Conservation (phyloP, 2,888 invertebrate genomes). For the Ctenicera cuprea region DNA sequence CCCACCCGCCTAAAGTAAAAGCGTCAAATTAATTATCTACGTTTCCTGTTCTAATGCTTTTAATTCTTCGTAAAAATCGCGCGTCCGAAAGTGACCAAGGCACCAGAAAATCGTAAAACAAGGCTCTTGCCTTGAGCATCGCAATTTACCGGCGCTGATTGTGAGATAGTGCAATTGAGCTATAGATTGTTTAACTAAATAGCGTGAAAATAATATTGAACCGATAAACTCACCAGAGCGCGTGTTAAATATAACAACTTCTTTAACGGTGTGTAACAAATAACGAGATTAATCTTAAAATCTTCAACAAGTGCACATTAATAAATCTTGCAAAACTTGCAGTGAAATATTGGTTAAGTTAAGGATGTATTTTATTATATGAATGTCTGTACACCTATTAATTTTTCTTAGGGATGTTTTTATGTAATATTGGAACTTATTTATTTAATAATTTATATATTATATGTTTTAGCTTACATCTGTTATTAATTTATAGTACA, state of each 20-base stretch:
- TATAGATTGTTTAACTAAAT: conserved; percentile 23
- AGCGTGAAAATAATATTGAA: conserved; percentile 16
- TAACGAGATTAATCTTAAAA: conserved; percentile 18
- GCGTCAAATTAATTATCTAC: conserved; percentile 48
- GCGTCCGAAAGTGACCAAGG: not conserved
- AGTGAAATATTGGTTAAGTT: conserved; percentile 3
- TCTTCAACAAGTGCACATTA: conserved; percentile 5
- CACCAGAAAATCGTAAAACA: not conserved
- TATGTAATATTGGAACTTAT: conserved; percentile 1
- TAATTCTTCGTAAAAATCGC: not conserved
- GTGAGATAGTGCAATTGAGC: not conserved
- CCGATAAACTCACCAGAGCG: conserved; percentile 1
- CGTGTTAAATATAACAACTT: conserved; percentile 5
- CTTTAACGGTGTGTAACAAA: conserved; percentile 9
- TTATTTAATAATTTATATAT: conserved; percentile 1
- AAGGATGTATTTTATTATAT: conserved; percentile 5
- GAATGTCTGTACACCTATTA: not conserved
- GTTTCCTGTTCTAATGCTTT: conserved; percentile 8
- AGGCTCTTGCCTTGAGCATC: not conserved
- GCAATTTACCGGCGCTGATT: conserved; percentile 4
- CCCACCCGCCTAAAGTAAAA: conserved; percentile 44
- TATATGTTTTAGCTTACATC: conserved; percentile 6
- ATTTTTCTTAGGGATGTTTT: conserved; percentile 2
- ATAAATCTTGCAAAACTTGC: conserved; percentile 6
- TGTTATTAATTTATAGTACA: not conserved